Evolutionary conservation across 2,113 vertebrate genomes (phyloP).

Genomic region (Octodon degus): DNA sequence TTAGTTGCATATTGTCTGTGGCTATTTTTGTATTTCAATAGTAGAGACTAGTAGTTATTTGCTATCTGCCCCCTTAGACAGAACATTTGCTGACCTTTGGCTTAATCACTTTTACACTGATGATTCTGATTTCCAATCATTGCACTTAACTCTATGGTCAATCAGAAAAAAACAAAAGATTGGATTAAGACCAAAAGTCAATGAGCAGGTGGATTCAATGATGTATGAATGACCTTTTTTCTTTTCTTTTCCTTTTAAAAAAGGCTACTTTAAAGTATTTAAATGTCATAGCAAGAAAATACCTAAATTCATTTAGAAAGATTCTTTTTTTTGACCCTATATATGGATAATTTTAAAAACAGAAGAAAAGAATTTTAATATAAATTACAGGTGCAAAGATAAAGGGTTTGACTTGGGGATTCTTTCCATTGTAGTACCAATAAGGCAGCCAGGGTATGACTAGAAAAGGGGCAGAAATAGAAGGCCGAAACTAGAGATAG

Average conservation of each 20-base stretch:
- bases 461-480: not conserved
- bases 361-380: not conserved
- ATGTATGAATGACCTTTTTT: not conserved
- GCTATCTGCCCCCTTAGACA: not conserved
- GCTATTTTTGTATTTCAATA: not conserved
- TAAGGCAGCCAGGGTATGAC: not conserved
- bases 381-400: not conserved
- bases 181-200: not conserved
- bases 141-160: not conserved
- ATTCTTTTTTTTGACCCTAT: not conserved
- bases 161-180: not conserved
- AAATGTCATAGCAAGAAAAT: too few relatives aligned
- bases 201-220: not conserved
- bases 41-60: not conserved
- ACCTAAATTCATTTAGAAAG: not conserved
- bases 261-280: too few relatives aligned
- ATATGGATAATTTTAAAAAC: not conserved
- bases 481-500: not conserved
- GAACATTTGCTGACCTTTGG: not conserved
- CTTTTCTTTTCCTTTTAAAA: too few relatives aligned
- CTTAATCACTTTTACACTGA: conserved; percentile 4
- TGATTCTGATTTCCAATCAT: not conserved
- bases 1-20: not conserved
- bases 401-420: not conserved
- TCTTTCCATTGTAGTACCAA: not conserved